Evolutionary conservation across 2,797 vertebrate species (phyloP).

Genomic region (Leuciscus waleckii): DNA sequence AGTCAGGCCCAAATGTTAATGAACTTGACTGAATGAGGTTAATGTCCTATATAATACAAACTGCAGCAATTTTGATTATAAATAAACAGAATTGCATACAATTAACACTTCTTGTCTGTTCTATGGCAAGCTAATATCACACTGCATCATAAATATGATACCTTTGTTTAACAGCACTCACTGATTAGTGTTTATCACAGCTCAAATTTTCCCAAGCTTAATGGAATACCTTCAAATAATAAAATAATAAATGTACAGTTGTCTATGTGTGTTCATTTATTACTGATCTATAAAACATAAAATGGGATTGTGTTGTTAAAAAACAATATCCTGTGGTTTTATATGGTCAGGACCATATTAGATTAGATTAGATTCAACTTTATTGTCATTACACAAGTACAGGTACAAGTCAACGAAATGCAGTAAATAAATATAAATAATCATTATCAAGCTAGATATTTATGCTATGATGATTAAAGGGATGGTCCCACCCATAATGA

Average conservation of each 20-base stretch:
- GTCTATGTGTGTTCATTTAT: slow-evolving; percentile 2
- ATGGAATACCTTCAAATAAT: neutral
- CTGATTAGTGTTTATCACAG: neutral
- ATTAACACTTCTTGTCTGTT: neutral
- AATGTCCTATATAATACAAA: slow-evolving; percentile 30
- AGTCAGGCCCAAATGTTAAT: slow-evolving; percentile 52
- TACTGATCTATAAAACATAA: neutral
- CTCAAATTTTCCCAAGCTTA: neutral
- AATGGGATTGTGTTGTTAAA: neutral
- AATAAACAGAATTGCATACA: neutral
- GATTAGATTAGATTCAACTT: too few species aligned
- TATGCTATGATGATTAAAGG: neutral
- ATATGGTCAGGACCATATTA: neutral
- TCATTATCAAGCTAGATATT: neutral
- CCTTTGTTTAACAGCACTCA: neutral
- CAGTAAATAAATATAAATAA: too few species aligned
- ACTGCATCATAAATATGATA: neutral
- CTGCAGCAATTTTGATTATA: neutral
- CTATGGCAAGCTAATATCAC: neutral
- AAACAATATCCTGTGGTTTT: too few species aligned
- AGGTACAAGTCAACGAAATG: too few species aligned
- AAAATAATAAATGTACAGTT: neutral
- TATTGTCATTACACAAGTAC: too few species aligned
- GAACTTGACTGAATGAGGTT: slow-evolving; percentile 64
- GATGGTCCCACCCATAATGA: neutral